Conservation (phyloP, 2,113 vertebrate genomes). For the Axis porcinus region DNA sequence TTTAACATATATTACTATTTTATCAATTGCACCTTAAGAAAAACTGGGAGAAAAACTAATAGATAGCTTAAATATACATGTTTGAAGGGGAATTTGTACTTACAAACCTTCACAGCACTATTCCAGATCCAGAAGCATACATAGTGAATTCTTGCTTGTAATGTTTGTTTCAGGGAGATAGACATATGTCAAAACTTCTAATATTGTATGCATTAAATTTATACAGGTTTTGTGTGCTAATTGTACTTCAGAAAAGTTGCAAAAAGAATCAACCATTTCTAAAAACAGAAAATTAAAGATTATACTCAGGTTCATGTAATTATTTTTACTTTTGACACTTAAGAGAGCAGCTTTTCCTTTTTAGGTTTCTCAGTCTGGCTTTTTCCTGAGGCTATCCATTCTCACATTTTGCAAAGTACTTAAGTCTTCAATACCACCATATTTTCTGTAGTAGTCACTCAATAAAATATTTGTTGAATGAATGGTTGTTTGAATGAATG, state of each 20-base stretch:
- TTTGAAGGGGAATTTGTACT: not conserved
- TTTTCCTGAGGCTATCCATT: not conserved
- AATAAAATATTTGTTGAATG: not conserved
- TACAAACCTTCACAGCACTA: not conserved
- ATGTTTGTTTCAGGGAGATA: not conserved
- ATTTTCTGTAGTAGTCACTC: not conserved
- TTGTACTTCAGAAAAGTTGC: not conserved
- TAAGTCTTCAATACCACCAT: not conserved
- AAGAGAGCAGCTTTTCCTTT: not conserved
- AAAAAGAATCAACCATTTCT: not conserved
- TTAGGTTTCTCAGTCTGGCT: not conserved
- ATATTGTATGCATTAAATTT: not conserved
- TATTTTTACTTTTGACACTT: not conserved
- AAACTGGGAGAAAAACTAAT: not conserved
- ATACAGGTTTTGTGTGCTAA: not conserved
- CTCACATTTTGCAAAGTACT: not conserved
- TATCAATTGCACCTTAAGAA: not conserved
- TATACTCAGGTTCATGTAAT: not conserved
- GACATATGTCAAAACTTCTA: not conserved
- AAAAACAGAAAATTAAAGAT: slow-evolving; percentile 1
- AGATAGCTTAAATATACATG: not conserved
- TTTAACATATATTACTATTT: not conserved
- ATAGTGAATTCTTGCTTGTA: not conserved
- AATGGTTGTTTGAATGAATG: not conserved
- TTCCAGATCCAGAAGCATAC: not conserved